Conservation (phyloP, 2,888 invertebrate genomes). For the Platycnemis pennipes region DNA sequence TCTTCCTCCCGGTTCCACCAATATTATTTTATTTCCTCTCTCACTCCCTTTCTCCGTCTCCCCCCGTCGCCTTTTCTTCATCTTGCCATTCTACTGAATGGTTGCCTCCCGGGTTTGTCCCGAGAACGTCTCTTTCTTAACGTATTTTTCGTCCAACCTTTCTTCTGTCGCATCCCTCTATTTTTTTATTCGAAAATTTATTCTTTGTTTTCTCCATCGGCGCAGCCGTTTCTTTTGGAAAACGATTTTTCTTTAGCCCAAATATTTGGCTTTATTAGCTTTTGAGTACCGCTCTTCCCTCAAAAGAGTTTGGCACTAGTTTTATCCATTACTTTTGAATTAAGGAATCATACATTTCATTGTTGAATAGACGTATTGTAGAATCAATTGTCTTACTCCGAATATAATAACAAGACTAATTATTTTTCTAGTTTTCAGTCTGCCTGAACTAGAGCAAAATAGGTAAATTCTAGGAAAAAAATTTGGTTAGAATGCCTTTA, state of each 20-base stretch:
- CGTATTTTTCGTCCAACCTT: neutral
- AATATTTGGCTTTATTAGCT: neutral
- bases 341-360: too few relatives aligned
- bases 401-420: too few relatives aligned
- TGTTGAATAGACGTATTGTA: too few relatives aligned
- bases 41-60: neutral
- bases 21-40: slow-evolving; percentile 2
- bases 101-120: neutral
- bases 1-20: neutral
- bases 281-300: too few relatives aligned
- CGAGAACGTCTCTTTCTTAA: neutral
- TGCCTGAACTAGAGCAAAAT: too few relatives aligned
- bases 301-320: too few relatives aligned
- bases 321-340: too few relatives aligned
- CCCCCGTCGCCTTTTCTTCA: neutral
- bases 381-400: too few relatives aligned
- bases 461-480: too few relatives aligned
- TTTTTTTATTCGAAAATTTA: neutral
- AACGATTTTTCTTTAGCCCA: neutral
- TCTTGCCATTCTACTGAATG: neutral
- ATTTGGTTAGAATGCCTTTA: too few relatives aligned
- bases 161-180: neutral
- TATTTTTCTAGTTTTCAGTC: too few relatives aligned
- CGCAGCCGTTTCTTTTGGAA: neutral
- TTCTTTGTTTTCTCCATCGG: neutral